Evolutionary conservation across 2,113 vertebrate species (phyloP).

Genomic region (Etheostoma spectabile): DNA sequence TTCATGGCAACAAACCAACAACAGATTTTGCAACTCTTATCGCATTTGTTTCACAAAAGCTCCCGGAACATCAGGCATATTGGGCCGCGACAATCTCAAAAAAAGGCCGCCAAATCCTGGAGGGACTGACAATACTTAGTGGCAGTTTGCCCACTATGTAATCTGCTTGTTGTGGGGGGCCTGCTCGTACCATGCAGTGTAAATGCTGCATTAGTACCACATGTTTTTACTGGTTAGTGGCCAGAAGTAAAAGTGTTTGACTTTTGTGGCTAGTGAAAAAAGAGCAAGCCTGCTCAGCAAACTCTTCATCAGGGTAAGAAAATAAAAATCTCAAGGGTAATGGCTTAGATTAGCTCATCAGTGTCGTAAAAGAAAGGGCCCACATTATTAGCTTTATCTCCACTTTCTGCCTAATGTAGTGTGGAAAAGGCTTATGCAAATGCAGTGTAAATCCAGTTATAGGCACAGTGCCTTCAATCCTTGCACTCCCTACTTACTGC

Average conservation of each 20-base stretch:
- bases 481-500: not conserved
- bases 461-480: slow-evolving; percentile 19
- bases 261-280: slow-evolving; percentile 29
- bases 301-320: slow-evolving; percentile 48
- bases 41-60: no score
- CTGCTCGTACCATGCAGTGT: no score
- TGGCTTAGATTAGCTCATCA: slow-evolving; percentile 69
- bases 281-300: slow-evolving; percentile 50
- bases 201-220: no score
- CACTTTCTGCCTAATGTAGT: slow-evolving; percentile 70
- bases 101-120: no score
- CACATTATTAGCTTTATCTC: slow-evolving; percentile 55
- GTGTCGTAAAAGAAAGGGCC: slow-evolving; percentile 48
- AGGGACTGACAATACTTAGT: no score
- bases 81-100: no score
- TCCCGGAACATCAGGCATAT: no score
- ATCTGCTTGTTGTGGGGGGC: no score
- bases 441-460: slow-evolving; percentile 50
- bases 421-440: slow-evolving; percentile 66
- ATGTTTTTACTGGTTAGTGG: not conserved
- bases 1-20: no score
- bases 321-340: slow-evolving; percentile 65
- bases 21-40: no score
- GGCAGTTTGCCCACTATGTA: no score
- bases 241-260: slow-evolving; percentile 16